A percentile compares a stretch with the other conserved stretches of the same genome.
These are phyloP conservation scores for Eclectus roratus DNA, from an alignment of 2,113 vertebrate species.

Conservation along the genomic window DNA sequence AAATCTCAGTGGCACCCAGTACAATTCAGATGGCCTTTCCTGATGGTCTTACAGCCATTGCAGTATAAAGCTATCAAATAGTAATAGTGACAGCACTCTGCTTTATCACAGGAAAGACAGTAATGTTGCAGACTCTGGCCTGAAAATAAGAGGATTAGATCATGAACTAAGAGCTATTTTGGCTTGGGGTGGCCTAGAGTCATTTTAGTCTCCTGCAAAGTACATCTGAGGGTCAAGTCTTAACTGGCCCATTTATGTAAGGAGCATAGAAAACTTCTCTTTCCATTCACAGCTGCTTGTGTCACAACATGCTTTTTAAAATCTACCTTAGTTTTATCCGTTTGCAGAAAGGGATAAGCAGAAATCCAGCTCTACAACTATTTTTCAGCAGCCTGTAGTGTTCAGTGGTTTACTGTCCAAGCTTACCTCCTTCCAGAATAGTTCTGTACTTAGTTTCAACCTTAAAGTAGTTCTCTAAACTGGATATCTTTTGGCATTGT, in stretches of 20 bases:
- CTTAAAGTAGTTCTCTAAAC: neutral
- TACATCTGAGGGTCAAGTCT: neutral
- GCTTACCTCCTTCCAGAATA: neutral
- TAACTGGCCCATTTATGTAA: neutral
- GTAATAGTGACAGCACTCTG: neutral
- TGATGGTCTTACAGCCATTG: neutral
- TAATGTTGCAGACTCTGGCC: neutral
- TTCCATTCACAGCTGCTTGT: neutral
- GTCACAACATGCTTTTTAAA: neutral
- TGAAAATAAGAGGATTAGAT: neutral
- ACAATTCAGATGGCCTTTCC: neutral
- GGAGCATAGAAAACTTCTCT: neutral
- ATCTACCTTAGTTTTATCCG: neutral
- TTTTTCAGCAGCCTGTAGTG: neutral
- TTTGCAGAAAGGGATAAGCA: neutral
- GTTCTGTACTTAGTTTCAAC: neutral
- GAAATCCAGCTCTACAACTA: neutral
- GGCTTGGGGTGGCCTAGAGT: neutral
- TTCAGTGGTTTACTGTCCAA: neutral
- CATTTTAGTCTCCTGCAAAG: neutral
- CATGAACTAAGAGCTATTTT: neutral
- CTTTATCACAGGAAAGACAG: neutral
- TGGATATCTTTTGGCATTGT: neutral
- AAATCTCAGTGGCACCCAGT: neutral
- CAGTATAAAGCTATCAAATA: neutral